Percentiles rank a stretch among this genome's conserved stretches.
phyloP scores from a whole-genome alignment of 2,888 invertebrate genomes.

The Drosophila ezoana region DNA sequence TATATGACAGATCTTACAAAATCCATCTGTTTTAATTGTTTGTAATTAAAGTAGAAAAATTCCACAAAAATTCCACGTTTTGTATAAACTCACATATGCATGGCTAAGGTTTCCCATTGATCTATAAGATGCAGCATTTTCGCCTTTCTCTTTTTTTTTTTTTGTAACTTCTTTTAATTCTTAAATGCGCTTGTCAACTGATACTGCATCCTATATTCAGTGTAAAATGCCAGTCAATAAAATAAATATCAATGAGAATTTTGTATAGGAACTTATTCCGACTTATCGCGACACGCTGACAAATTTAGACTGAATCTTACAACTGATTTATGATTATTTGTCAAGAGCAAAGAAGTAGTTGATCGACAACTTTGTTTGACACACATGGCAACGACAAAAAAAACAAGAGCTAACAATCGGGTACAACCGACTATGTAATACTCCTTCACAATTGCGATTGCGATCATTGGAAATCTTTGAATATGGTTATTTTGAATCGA shows the following conservation, averaged over 20 bases:
- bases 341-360: conserved; percentile 9
- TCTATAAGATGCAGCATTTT: conserved; percentile 63
- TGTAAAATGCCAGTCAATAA: neutral
- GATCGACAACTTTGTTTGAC: conserved; percentile 22
- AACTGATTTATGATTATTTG: conserved; percentile 36
- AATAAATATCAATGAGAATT: neutral
- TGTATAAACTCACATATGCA: conserved; percentile 58
- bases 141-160: neutral
- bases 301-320: conserved; percentile 43
- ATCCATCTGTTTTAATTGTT: too few species aligned
- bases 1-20: too few species aligned
- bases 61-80: too few species aligned
- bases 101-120: conserved; percentile 68
- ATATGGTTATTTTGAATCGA: too few species aligned
- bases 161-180: neutral
- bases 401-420: neutral
- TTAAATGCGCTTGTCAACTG: neutral
- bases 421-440: too few species aligned
- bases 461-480: too few species aligned
- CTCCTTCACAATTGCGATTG: too few species aligned
- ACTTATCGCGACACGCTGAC: conserved; percentile 38
- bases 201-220: neutral
- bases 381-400: conserved; percentile 11
- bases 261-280: conserved; percentile 23
- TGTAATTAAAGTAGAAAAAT: too few species aligned